Conservation (phyloP, 2,113 vertebrate species). For the Oreocharis arfaki region DNA sequence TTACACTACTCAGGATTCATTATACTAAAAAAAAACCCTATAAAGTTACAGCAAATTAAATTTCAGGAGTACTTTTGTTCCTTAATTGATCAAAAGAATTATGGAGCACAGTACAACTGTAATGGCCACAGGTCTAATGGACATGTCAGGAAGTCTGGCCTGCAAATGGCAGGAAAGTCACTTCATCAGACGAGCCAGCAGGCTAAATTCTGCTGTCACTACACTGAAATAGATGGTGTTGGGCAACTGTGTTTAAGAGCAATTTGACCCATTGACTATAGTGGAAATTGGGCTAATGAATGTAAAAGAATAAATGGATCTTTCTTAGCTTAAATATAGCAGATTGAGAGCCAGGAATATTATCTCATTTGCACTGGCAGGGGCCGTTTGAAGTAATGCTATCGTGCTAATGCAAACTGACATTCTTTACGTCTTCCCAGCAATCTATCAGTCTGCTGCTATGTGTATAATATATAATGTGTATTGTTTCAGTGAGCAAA, state of each 20-base stretch:
- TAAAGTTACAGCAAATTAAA: neutral
- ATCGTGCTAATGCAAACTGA: neutral
- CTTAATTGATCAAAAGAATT: conserved; percentile 32
- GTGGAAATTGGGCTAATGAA: neutral
- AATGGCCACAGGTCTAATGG: neutral
- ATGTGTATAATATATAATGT: neutral
- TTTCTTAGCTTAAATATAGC: neutral
- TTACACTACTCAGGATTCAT: conserved; percentile 1
- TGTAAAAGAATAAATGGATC: neutral
- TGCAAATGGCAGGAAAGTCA: neutral
- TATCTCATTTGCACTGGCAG: neutral
- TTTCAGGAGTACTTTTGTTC: conserved; percentile 10
- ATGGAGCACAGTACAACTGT: neutral
- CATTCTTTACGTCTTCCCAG: neutral
- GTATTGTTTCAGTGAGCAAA: conserved; percentile 41
- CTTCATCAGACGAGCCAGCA: neutral
- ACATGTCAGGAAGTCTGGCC: neutral
- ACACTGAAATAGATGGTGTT: neutral
- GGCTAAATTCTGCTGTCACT: neutral
- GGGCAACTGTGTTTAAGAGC: neutral
- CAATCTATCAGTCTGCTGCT: conserved; percentile 10
- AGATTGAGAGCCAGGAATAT: neutral
- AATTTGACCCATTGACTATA: neutral
- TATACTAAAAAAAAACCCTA: neutral
- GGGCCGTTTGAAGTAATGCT: neutral